Evolutionary conservation across 2,113 vertebrate species (phyloP).

Genomic region (Isichthys henryi): DNA sequence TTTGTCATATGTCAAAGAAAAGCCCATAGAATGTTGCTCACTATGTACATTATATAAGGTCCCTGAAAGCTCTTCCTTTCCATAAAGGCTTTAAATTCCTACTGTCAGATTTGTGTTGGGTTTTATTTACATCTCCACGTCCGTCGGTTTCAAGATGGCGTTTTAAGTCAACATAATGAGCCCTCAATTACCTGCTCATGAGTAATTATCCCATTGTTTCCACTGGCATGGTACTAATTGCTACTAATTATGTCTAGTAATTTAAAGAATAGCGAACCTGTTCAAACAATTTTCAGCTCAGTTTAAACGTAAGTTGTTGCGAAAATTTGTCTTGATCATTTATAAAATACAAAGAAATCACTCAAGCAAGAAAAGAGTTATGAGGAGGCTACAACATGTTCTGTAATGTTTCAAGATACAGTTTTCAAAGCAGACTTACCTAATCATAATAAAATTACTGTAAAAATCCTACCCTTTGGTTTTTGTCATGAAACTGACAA

Average conservation of each 20-base stretch:
- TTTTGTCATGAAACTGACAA: not conserved
- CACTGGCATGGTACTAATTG: not conserved
- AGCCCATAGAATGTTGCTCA: not conserved
- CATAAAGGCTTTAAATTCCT: not conserved
- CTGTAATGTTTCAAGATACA: not conserved
- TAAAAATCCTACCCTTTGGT: not conserved
- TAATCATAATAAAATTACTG: not conserved
- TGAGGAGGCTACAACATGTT: not conserved
- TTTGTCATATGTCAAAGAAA: not conserved
- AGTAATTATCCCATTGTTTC: constrained; percentile 10
- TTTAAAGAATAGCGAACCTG: not conserved
- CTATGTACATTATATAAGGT: not conserved
- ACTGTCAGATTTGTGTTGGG: not conserved
- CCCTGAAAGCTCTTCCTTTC: not conserved
- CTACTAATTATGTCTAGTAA: constrained; percentile 7
- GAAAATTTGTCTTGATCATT: not conserved
- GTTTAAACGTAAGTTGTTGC: not conserved
- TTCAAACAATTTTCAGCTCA: constrained; percentile 8
- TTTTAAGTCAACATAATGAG: constrained; percentile 8
- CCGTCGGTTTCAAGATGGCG: not conserved
- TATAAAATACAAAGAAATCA: not conserved
- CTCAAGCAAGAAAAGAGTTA: not conserved
- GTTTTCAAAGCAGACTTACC: not conserved
- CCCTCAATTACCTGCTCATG: constrained; percentile 7
- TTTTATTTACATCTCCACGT: not conserved